Percentiles rank a stretch among this genome's conserved stretches.
phyloP scores from a whole-genome alignment of 2,113 vertebrate genomes.

The Bostrychus sinensis region DNA sequence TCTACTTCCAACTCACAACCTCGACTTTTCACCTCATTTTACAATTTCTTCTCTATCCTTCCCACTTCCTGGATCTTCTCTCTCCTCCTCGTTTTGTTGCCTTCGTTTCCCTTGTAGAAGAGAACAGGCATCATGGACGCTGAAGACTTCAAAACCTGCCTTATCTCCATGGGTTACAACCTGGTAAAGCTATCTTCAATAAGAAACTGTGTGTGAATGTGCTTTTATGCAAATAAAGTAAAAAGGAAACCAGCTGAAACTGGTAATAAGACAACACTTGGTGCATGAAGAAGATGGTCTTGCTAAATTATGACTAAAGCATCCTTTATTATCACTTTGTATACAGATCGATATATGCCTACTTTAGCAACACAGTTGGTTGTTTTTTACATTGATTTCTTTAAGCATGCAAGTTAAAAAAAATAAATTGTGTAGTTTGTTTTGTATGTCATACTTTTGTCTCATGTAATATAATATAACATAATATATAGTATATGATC shows the following conservation, averaged over 20 bases:
- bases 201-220: conserved; percentile 36
- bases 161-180: conserved; percentile 99
- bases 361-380: not conserved
- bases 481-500: not conserved
- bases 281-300: conserved; percentile 2
- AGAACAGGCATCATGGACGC: conserved; percentile 99
- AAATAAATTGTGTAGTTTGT: too few relatives aligned
- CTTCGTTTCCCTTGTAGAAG: conserved; percentile 86
- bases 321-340: not conserved
- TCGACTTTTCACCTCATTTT: conserved; percentile 21
- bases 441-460: too few relatives aligned
- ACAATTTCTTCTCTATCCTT: conserved; percentile 30
- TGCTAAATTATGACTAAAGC: not conserved
- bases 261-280: conserved; percentile 19
- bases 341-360: not conserved
- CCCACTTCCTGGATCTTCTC: conserved; percentile 24
- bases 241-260: not conserved
- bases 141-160: conserved; percentile 99
- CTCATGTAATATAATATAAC: too few relatives aligned
- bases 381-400: not conserved
- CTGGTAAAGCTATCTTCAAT: conserved; percentile 78
- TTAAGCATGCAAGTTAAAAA: not conserved
- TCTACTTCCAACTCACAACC: conserved; percentile 23
- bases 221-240: conserved; percentile 14
- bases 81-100: conserved; percentile 49